Conservation (phyloP, 2,888 invertebrate genomes). For the Tethea ocularis region DNA sequence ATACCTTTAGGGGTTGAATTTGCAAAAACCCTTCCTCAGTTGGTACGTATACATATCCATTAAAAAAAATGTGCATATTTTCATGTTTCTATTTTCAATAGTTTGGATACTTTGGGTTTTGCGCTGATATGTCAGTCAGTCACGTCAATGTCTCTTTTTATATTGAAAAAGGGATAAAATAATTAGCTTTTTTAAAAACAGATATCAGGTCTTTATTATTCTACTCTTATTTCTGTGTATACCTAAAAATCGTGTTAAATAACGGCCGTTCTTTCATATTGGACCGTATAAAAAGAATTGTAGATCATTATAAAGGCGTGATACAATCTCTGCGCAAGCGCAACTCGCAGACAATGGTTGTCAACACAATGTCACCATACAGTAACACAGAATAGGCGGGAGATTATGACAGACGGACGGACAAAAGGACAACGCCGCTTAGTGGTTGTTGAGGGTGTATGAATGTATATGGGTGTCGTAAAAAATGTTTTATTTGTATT, state of each 20-base stretch:
- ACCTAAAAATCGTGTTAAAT: no score
- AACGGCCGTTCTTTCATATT: slow-evolving; percentile 7
- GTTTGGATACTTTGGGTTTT: no score
- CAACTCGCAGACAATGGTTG: slow-evolving; percentile 58
- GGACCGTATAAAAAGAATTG: slow-evolving; percentile 5
- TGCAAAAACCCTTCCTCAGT: no score
- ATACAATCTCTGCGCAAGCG: slow-evolving; percentile 42
- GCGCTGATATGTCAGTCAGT: no score
- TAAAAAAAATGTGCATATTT: no score
- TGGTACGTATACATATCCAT: no score
- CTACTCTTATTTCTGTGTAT: no score
- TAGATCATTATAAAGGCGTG: slow-evolving; percentile 19
- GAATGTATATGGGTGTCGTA: slow-evolving; percentile 18
- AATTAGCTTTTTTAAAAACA: no score
- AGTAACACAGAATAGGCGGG: slow-evolving; percentile 30
- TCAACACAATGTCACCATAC: slow-evolving; percentile 60
- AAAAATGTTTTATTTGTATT: neutral
- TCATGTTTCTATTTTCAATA: no score
- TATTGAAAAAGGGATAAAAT: neutral
- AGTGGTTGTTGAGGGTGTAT: slow-evolving; percentile 41
- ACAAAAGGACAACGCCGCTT: slow-evolving; percentile 61
- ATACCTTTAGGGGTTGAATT: no score
- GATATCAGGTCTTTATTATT: no score
- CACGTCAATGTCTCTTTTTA: no score
- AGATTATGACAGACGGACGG: slow-evolving; percentile 52